A percentile compares a stretch with the other conserved stretches of the same genome.
phyloP scores from a whole-genome alignment of 2,113 vertebrate species.

The Cololabis saira region DNA sequence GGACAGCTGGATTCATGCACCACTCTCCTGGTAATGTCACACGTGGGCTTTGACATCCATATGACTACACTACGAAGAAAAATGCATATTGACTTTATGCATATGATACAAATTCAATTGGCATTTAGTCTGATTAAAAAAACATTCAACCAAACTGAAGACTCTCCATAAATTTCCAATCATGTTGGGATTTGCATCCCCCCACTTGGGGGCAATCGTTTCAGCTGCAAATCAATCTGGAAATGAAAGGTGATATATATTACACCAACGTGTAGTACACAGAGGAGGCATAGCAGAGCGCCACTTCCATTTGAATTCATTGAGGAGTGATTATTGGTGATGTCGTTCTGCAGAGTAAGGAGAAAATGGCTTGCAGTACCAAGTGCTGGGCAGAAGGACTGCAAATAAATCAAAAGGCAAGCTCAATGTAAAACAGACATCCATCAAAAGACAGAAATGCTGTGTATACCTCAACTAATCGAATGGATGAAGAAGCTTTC shows the following conservation, averaged over 20 bases:
- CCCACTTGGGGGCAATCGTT: slow-evolving; percentile 45
- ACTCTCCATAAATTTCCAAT: slow-evolving; percentile 55
- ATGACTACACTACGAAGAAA: slow-evolving; percentile 28
- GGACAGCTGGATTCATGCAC: not conserved
- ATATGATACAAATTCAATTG: slow-evolving; percentile 44
- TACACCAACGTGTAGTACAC: slow-evolving; percentile 58
- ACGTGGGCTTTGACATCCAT: slow-evolving; percentile 10
- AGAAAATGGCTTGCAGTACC: slow-evolving; percentile 67
- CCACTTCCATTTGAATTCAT: slow-evolving; percentile 75
- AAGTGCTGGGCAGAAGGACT: slow-evolving; percentile 56
- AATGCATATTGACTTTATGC: slow-evolving; percentile 10
- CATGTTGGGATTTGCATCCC: slow-evolving; percentile 63
- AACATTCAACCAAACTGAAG: slow-evolving; percentile 69
- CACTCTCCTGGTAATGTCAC: slow-evolving; percentile 8
- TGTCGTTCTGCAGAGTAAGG: slow-evolving; percentile 56
- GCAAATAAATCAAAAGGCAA: slow-evolving; percentile 67
- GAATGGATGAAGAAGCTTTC: slow-evolving; percentile 19
- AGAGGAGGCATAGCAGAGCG: slow-evolving; percentile 62
- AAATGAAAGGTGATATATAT: slow-evolving; percentile 65
- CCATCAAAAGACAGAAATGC: slow-evolving; percentile 64
- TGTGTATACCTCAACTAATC: slow-evolving; percentile 32
- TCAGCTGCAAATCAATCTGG: slow-evolving; percentile 68
- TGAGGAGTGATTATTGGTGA: slow-evolving; percentile 70
- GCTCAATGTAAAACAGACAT: slow-evolving; percentile 68
- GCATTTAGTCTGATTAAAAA: slow-evolving; percentile 57